Evolutionary conservation across 2,888 invertebrate genomes (phyloP).

Genomic region (Watsonalla binaria): DNA sequence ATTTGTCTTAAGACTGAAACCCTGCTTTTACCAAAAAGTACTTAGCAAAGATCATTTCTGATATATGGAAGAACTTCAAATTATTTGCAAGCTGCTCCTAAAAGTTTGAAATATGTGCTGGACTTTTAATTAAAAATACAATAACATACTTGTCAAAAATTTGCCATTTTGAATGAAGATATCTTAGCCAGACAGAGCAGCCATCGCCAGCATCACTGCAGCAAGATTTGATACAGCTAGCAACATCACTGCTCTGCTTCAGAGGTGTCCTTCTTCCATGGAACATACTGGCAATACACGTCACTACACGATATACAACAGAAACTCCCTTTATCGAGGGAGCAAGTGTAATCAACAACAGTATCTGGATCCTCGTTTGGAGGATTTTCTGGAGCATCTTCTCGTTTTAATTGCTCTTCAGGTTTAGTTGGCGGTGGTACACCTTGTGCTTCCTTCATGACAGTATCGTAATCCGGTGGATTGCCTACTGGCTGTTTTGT

Average conservation of each 20-base stretch:
- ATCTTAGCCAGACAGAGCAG: not conserved
- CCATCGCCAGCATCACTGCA: slow-evolving; percentile 16
- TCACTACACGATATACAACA: slow-evolving; percentile 16
- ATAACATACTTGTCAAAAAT: no score
- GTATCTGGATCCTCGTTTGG: not conserved
- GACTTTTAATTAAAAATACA: no score
- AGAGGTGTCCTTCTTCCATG: slow-evolving; percentile 21
- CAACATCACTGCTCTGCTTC: slow-evolving; percentile 28
- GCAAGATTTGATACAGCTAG: slow-evolving; percentile 23
- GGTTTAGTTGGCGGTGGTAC: slow-evolving; percentile 2
- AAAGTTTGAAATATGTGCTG: no score
- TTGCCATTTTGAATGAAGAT: no score
- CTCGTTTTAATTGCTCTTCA: slow-evolving; percentile 9
- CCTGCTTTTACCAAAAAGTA: no score
- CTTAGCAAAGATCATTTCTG: no score
- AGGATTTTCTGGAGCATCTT: not conserved
- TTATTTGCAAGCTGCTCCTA: no score
- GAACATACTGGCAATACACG: slow-evolving; percentile 22
- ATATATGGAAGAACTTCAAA: no score
- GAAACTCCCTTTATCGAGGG: slow-evolving; percentile 17
- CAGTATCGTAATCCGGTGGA: slow-evolving; percentile 8
- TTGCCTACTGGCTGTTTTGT: slow-evolving; percentile 17
- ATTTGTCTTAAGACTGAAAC: no score
- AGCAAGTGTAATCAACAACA: slow-evolving; percentile 24
- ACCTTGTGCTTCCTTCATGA: slow-evolving; percentile 2